Conservation (phyloP, 2,888 invertebrate genomes). For the Hypena proboscidalis region DNA sequence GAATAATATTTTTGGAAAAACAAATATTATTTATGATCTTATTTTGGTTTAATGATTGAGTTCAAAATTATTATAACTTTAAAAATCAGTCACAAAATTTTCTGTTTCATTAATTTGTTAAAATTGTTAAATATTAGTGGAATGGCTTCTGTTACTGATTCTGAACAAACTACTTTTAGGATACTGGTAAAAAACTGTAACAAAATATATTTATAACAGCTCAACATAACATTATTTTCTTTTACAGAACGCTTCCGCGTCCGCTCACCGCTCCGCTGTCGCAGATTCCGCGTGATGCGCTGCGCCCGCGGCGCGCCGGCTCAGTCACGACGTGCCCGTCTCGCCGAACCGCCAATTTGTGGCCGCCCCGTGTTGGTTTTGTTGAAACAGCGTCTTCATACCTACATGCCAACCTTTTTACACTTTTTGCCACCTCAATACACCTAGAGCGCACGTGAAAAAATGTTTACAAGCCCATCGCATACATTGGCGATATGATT, state of each 20-base stretch:
- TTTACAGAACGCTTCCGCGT: background rate
- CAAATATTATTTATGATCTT: too few relatives aligned
- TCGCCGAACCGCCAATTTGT: constrained; percentile 82
- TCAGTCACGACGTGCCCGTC: constrained; percentile 79
- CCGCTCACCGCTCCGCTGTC: constrained; percentile 54
- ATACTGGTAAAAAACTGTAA: too few relatives aligned
- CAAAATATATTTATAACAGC: too few relatives aligned
- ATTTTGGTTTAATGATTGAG: too few relatives aligned
- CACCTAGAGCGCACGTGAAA: constrained; percentile 51
- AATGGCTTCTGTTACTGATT: too few relatives aligned
- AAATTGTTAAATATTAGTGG: too few relatives aligned
- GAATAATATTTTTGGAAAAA: too few relatives aligned
- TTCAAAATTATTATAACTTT: too few relatives aligned
- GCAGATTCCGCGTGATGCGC: constrained; percentile 28
- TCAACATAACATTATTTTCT: background rate
- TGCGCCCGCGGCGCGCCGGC: constrained; percentile 70
- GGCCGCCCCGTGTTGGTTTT: constrained; percentile 84
- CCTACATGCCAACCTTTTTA: constrained; percentile 68
- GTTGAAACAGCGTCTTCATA: constrained; percentile 82
- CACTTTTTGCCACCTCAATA: constrained; percentile 64
- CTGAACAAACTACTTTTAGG: too few relatives aligned
- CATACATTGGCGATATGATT: constrained; percentile 45
- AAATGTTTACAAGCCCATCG: constrained; percentile 49
- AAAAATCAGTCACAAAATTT: too few relatives aligned
- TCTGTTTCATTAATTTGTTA: too few relatives aligned